Conservation (phyloP, 2,888 invertebrate genomes). For the Melangyna quadrimaculata region DNA sequence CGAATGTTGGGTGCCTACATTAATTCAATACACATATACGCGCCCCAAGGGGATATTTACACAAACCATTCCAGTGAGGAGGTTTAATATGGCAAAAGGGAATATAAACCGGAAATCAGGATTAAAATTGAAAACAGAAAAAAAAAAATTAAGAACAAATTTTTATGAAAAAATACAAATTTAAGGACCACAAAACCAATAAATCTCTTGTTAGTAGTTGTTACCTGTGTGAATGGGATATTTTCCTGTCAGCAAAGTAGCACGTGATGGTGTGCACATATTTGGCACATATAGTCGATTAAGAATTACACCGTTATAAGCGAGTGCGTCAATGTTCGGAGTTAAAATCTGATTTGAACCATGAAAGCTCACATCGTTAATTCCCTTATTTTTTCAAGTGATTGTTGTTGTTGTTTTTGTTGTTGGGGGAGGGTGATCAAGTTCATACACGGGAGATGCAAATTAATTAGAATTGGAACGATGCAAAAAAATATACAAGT, state of each 20-base stretch:
- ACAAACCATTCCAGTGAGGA: neutral
- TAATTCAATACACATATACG: neutral
- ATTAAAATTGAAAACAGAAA: slow-evolving; percentile 20
- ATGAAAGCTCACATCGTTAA: slow-evolving; percentile 95
- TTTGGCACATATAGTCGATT: slow-evolving; percentile 92
- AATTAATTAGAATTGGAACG: slow-evolving; percentile 54
- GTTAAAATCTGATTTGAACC: slow-evolving; percentile 94
- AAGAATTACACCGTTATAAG: slow-evolving; percentile 91
- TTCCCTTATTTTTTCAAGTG: slow-evolving; percentile 85
- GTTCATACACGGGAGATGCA: neutral
- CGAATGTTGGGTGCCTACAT: slow-evolving; percentile 87
- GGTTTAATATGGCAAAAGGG: neutral
- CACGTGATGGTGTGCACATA: slow-evolving; percentile 92
- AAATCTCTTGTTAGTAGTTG: slow-evolving; percentile 19
- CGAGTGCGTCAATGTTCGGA: slow-evolving; percentile 94
- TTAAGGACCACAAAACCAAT: slow-evolving; percentile 45
- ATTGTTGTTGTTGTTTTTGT: neutral
- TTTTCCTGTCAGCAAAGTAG: slow-evolving; percentile 91
- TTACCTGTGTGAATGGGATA: slow-evolving; percentile 91
- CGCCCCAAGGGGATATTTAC: neutral
- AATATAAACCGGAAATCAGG: slow-evolving; percentile 40
- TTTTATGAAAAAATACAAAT: neutral
- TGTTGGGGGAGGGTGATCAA: neutral
- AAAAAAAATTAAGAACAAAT: neutral
- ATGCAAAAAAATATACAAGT: neutral